These are phyloP conservation scores for Drosophila dives DNA, from an alignment of 2,888 invertebrate species.

Conservation along the genomic window DNA sequence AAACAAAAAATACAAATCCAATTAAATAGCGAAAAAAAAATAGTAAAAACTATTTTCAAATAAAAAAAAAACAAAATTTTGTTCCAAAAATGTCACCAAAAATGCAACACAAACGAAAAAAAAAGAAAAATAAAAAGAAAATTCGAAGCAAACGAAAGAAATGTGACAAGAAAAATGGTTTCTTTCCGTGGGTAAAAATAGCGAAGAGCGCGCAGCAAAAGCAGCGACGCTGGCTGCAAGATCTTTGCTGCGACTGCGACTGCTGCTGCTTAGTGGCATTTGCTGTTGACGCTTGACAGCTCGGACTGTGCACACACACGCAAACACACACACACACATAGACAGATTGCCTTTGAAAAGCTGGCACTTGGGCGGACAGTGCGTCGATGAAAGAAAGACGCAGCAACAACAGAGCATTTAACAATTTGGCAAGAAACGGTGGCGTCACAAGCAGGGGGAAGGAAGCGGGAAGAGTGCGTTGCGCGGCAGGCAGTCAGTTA, in stretches of 20 bases:
- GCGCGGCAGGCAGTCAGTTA: constrained; percentile 35
- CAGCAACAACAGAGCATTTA: constrained; percentile 43
- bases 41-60: constrained; percentile 4
- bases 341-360: constrained; percentile 55
- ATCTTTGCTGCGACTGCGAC: constrained; percentile 13
- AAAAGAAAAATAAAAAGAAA: constrained; percentile 14
- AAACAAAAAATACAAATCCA: constrained; percentile 35
- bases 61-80: constrained; percentile 37
- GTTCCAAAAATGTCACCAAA: constrained; percentile 75
- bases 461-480: neutral
- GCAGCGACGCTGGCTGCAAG: constrained; percentile 37
- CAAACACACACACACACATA: constrained; percentile 14
- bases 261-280: constrained; percentile 70
- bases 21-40: constrained; percentile 40
- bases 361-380: constrained; percentile 43
- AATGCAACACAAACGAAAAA: constrained; percentile 54
- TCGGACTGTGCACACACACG: constrained; percentile 28
- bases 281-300: constrained; percentile 71
- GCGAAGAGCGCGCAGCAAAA: constrained; percentile 28
- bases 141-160: constrained; percentile 31
- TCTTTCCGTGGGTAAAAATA: constrained; percentile 76
- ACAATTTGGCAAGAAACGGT: constrained; percentile 62
- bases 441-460: constrained; percentile 19
- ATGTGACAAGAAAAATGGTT: constrained; percentile 67
- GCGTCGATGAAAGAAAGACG: constrained; percentile 33